Evolutionary conservation across 2,888 invertebrate genomes (phyloP), one percentile per base, ranked within the genome.

Genomic region (Isoperla grammatica): DNA sequence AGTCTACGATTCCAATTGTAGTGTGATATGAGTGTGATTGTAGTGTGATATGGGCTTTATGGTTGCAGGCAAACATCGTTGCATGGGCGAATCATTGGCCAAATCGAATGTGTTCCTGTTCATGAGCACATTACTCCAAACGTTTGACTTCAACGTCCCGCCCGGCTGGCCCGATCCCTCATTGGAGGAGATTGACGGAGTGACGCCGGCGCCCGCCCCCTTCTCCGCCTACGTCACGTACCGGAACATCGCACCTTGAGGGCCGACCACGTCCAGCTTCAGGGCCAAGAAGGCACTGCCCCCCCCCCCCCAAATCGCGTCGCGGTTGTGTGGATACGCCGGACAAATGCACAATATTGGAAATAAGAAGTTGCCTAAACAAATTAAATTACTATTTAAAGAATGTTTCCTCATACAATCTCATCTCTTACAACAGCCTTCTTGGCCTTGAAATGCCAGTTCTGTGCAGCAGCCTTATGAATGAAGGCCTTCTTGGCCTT

Each of bases 51-150:
- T n/a, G n/a, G n/a, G n/a, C n/a, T n/a, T n/a, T n/a, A n/a, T n/a
- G n/a, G n/a, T 66, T 64, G 15, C 64, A 78, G 78, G 78, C 0
- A 87, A 85, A 67, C 88, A 87, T 70, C 83, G 90, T 56, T 92
- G 92, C 69, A 82, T 91, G 82, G 92, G 91, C 0, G 91, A 92
- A 69, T 79, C 83, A 1, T 73, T 91, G 64, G 87, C 87, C 0
- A 85, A 85, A 68, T 87, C 88, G 67, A 91, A 88, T 68, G 79
- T 91, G 55, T 92, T 91, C 69, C 72, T 90, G 35, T 87, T 91
- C 68, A 83, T 83, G 0, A 82, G 89, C 0, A 79, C 85, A 0
- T 75, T 91, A 66, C 74, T 92, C 66, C 91, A 91, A 72, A 81
- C 79, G 67, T 91, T 87, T 67, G 80, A 80, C 3, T 85, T 92